Base-by-base conservation (phyloP, 2,797 vertebrate species). In the Lithobates pipiens region DNA sequence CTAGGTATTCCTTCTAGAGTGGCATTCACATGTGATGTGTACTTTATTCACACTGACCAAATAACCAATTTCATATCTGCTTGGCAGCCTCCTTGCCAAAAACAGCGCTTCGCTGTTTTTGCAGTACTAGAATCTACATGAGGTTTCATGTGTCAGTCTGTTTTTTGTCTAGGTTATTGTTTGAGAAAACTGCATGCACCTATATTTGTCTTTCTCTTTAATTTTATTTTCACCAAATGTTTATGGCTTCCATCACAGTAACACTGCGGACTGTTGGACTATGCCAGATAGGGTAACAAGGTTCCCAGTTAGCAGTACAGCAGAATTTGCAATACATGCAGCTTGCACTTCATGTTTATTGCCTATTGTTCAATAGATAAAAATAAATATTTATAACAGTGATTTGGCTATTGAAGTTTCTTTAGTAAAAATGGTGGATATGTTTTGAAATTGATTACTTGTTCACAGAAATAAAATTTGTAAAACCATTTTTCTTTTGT, bases 371-470 rank as follows among this genome's bases (percentile, higher is more conserved):
- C n/a, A 67, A 67, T 67, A 67, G 25, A 67, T 65, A 18, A 2
- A 25, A 67, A 67, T 67, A 67, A 67, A 67, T 67, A 67, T 67
- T 67, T 67, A 67, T 65, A 67, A 67, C 65, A 67, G 65, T 67
- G 65, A 3, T 27, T 67, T 67, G 25, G n/a, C 65, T 67, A 29
- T 2, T 8, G 7, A 10, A 2, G 23, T 2, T 65, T 25, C 23
- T 65, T 46, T 25, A 23, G 3, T 65, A 25, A 25, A 63, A 65
- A 61, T 61, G 54, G 18, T 61, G 54, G 21, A 61, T 61, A 61
- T 61, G 2, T 61, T 6, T 23, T 21, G 5, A 8, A 8, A 23
- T 9, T 7, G 54, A 54, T 18, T 54, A 21, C 5, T 21, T 61
- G 54, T 61, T 23, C 5, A 61, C 21, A 54, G n/a, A n/a, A 32